These are phyloP conservation scores for Diloba caeruleocephala DNA, from an alignment of 2,888 invertebrate genomes.

Conservation along the genomic window DNA sequence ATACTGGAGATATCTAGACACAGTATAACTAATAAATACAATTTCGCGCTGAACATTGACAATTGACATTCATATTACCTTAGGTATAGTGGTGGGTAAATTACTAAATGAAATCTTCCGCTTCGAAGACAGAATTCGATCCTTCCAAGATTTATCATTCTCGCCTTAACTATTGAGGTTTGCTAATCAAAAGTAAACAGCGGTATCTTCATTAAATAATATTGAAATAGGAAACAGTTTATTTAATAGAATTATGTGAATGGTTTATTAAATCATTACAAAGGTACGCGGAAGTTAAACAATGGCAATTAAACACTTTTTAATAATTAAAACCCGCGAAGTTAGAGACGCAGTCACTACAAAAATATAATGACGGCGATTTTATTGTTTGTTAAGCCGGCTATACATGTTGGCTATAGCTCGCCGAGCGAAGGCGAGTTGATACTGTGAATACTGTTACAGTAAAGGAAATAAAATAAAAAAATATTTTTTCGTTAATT, in stretches of 20 bases:
- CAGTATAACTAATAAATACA: too few species aligned
- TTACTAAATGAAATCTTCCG: slow-evolving; percentile 24
- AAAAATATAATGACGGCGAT: slow-evolving; percentile 22
- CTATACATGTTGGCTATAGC: too few species aligned
- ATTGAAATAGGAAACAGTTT: slow-evolving; percentile 30
- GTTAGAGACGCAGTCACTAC: slow-evolving; percentile 12
- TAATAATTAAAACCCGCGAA: slow-evolving; percentile 12
- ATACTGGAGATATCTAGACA: neutral
- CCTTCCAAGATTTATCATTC: too few species aligned
- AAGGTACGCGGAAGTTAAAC: slow-evolving; percentile 25
- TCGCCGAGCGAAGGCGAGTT: too few species aligned
- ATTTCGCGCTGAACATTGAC: too few species aligned
- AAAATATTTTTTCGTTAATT: too few species aligned
- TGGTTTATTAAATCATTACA: slow-evolving; percentile 26
- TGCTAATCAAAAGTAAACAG: slow-evolving; percentile 31
- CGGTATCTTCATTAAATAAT: slow-evolving; percentile 35
- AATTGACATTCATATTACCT: too few species aligned
- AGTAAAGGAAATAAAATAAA: too few species aligned
- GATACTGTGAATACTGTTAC: too few species aligned
- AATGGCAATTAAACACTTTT: slow-evolving; percentile 25
- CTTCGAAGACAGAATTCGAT: slow-evolving; percentile 15
- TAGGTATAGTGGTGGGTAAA: slow-evolving; percentile 7
- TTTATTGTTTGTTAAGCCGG: too few species aligned
- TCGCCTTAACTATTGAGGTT: slow-evolving; percentile 26
- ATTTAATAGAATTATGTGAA: slow-evolving; percentile 32